These are phyloP conservation scores for Furcula furcula DNA, from an alignment of 2,888 invertebrate genomes.

Conservation along the genomic window DNA sequence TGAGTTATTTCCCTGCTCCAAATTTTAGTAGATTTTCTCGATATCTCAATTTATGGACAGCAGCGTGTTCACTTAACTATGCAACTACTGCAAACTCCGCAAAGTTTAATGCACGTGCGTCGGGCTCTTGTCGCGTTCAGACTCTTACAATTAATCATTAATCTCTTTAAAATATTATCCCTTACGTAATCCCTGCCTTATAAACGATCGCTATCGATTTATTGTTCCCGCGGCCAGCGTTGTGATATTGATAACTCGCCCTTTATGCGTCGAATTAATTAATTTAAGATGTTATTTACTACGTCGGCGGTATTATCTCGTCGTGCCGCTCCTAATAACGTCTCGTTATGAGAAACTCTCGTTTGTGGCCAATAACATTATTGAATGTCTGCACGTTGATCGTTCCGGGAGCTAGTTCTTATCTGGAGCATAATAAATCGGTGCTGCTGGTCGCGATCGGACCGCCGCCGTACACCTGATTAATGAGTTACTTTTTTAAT, in stretches of 20 bases:
- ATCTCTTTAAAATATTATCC: constrained; percentile 33
- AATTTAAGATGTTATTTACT: constrained; percentile 28
- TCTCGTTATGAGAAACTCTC: constrained; percentile 39
- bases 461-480: constrained; percentile 49
- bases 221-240: constrained; percentile 22
- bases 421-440: constrained; percentile 65
- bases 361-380: constrained; percentile 45
- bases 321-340: constrained; percentile 29
- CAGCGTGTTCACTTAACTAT: constrained; percentile 40
- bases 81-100: constrained; percentile 46
- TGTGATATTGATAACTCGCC: constrained; percentile 25
- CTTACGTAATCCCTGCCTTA: constrained; percentile 30
- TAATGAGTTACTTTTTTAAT: constrained; percentile 66
- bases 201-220: constrained; percentile 33
- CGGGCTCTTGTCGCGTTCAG: constrained; percentile 15
- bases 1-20: too few relatives aligned
- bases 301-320: constrained; percentile 21
- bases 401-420: constrained; percentile 40
- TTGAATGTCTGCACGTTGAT: constrained; percentile 39
- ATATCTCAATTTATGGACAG: too few relatives aligned
- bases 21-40: too few relatives aligned
- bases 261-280: constrained; percentile 22
- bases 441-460: constrained; percentile 50
- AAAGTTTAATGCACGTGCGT: constrained; percentile 14
- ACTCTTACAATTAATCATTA: constrained; percentile 37